A percentile compares a stretch with the other conserved stretches of the same genome.
Evolutionary conservation across 2,113 vertebrate genomes (phyloP).

Genomic region (Xerus inauris): DNA sequence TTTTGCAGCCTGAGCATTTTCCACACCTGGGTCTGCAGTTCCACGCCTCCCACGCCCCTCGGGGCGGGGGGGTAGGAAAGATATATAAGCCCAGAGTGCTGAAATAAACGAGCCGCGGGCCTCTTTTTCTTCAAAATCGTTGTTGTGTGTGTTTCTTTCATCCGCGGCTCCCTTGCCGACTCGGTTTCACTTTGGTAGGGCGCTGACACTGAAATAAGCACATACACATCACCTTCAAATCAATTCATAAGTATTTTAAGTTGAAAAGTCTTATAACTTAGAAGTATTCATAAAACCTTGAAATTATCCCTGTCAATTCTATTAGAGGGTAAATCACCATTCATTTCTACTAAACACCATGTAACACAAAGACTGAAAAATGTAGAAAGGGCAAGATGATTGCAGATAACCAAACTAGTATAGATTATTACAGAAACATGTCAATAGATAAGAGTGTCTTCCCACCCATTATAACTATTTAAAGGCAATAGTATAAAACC

Average conservation of each 20-base stretch:
- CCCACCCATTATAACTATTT: background rate
- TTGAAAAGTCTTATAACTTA: constrained; percentile 2
- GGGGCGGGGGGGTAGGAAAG: no score
- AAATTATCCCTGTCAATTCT: background rate
- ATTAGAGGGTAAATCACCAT: background rate
- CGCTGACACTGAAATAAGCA: constrained; percentile 14
- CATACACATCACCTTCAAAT: background rate
- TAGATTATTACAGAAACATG: background rate
- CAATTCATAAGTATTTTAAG: background rate
- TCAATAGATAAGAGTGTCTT: background rate
- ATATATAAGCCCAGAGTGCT: no score
- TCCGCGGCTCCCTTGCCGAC: no score
- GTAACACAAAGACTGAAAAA: background rate
- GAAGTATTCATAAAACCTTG: background rate
- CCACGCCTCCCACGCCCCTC: no score
- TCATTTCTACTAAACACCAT: background rate
- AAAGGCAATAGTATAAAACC: constrained; percentile 15
- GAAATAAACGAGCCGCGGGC: no score
- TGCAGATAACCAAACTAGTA: background rate
- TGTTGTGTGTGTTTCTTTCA: no score
- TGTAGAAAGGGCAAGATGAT: no score
- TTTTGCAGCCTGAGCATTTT: no score
- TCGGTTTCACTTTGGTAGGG: no score
- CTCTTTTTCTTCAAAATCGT: no score
- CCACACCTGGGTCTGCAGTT: no score